Percentiles rank a stretch among this genome's conserved stretches.
Evolutionary conservation across 2,797 vertebrate genomes (phyloP).

Genomic region (Labeo calbasu): DNA sequence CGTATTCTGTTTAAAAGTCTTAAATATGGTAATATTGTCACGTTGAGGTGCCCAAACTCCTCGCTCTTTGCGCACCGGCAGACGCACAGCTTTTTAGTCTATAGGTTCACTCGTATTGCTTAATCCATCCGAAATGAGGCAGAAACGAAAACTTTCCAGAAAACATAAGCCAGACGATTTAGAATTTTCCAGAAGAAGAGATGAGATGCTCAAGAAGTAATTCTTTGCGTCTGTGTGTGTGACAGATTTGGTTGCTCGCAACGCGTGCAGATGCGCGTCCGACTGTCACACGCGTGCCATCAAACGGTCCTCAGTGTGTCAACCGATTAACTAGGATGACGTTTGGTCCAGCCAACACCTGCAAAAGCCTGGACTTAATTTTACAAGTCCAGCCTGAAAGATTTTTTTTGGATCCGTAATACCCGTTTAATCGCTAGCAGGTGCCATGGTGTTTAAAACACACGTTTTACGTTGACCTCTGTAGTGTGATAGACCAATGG

Average conservation of each 20-base stretch:
- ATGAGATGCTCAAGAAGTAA: background rate
- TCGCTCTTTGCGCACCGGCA: conserved; percentile 21
- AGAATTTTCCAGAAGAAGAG: background rate
- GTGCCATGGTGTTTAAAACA: conserved; percentile 11
- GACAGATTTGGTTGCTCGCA: conserved; percentile 20
- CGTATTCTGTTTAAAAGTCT: conserved; percentile 18
- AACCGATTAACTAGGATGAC: background rate
- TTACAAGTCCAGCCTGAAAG: background rate
- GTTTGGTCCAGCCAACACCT: background rate
- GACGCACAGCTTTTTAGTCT: conserved; percentile 4
- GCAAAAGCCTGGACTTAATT: background rate
- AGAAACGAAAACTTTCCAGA: background rate
- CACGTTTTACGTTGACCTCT: conserved; percentile 10
- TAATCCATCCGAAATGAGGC: background rate
- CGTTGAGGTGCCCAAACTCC: conserved; percentile 13
- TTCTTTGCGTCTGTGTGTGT: background rate
- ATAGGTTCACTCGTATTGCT: background rate
- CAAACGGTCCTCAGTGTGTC: conserved; percentile 15
- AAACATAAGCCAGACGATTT: background rate
- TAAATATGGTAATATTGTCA: background rate
- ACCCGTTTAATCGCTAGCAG: conserved; percentile 18
- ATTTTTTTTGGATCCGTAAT: conserved; percentile 8
- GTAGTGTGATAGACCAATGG: background rate
- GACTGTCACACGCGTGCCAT: conserved; percentile 48
- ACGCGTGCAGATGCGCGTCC: conserved; percentile 22